phyloP scores from a whole-genome alignment of 2,888 invertebrate species.

The Thysanoteuthis rhombus region DNA sequence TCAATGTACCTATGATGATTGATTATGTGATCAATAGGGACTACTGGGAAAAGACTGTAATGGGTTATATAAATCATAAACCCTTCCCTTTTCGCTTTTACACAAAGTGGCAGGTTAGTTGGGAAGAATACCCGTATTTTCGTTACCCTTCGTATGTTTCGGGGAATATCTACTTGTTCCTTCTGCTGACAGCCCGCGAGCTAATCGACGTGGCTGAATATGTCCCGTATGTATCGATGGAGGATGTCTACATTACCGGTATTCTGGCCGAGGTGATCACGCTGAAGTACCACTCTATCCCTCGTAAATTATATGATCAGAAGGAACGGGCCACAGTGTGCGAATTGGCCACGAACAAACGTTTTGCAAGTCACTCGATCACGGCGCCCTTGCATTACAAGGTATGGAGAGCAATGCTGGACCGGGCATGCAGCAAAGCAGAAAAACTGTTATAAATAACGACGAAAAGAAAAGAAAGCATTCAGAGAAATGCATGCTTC shows the following conservation, averaged over 20 bases:
- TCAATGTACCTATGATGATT: slow-evolving; percentile 27
- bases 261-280: slow-evolving; percentile 14
- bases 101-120: slow-evolving; percentile 21
- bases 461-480: neutral
- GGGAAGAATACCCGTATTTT: slow-evolving; percentile 28
- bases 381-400: neutral
- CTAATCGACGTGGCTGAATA: neutral
- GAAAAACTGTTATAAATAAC: neutral
- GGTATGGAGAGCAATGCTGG: slow-evolving; percentile 22
- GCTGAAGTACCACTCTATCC: neutral
- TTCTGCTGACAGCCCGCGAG: neutral
- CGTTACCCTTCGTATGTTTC: slow-evolving; percentile 18
- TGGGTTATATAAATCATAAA: neutral
- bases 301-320: neutral
- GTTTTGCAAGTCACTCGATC: neutral
- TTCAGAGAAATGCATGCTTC: no score
- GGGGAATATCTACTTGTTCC: slow-evolving; percentile 19
- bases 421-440: neutral
- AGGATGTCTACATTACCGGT: slow-evolving; percentile 21
- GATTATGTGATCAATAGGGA: neutral
- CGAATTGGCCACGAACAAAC: slow-evolving; percentile 17
- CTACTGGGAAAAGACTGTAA: neutral
- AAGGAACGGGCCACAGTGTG: neutral
- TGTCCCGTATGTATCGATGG: slow-evolving; percentile 25
- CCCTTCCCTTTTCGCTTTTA: slow-evolving; percentile 23